Percentiles rank a stretch among this genome's conserved stretches.
Evolutionary conservation across 2,797 vertebrate species (phyloP).

Genomic region (Ara ararauna): DNA sequence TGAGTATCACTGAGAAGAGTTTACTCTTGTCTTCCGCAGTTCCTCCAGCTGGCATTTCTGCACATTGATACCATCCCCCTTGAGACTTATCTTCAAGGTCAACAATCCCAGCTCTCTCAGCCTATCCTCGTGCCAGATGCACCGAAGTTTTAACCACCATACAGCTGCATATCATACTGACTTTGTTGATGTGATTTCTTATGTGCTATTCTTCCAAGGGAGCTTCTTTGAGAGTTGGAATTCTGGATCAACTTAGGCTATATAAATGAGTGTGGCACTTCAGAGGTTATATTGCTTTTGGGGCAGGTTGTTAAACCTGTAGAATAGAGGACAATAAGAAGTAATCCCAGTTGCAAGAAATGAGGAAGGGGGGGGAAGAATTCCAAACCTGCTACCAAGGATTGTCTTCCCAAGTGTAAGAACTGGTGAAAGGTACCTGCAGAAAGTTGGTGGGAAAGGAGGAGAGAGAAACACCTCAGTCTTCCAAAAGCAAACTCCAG

Average conservation of each 20-base stretch:
- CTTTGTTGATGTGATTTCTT: not conserved
- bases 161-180: not conserved
- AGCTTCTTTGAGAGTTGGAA: not conserved
- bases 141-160: not conserved
- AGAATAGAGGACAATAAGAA: not conserved
- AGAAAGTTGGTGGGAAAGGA: not conserved
- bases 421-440: not conserved
- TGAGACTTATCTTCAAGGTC: not conserved
- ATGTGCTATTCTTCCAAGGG: accelerated
- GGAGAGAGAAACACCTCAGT: not conserved
- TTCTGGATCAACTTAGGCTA: accelerated
- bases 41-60: not conserved
- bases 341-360: not conserved
- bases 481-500: not conserved
- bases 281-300: not conserved
- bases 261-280: not conserved
- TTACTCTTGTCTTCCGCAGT: not conserved
- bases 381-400: not conserved
- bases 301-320: not conserved
- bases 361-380: not conserved
- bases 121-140: not conserved
- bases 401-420: not conserved
- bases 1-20: not conserved
- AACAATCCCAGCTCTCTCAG: not conserved
- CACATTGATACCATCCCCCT: not conserved